A percentile compares a stretch with the other conserved stretches of the same genome.
Evolutionary conservation across 2,797 vertebrate genomes (phyloP).

Genomic region (Ptychobarbus kaznakovi): DNA sequence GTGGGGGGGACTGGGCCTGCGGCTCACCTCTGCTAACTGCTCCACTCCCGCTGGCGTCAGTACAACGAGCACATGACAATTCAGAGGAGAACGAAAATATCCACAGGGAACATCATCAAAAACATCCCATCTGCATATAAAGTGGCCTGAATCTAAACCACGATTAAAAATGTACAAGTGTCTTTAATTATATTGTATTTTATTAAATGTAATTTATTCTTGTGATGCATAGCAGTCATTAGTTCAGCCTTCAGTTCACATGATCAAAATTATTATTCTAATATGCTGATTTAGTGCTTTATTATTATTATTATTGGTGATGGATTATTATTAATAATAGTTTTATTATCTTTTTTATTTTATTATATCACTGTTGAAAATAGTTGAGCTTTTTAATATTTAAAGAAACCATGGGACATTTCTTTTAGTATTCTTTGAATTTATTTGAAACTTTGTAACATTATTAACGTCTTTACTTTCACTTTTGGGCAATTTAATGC

Average conservation of each 20-base stretch:
- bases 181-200: neutral
- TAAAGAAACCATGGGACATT: neutral
- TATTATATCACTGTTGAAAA: neutral
- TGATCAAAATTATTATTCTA: neutral
- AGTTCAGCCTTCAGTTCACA: neutral
- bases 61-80: conserved; percentile 46
- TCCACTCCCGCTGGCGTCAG: conserved; percentile 22
- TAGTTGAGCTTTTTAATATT: neutral
- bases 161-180: neutral
- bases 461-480: neutral
- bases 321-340: no score
- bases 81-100: conserved; percentile 50
- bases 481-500: neutral
- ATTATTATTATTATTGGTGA: neutral
- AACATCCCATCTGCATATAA: conserved; percentile 40
- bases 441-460: neutral
- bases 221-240: neutral
- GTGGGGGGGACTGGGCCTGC: neutral
- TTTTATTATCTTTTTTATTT: neutral
- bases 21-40: conserved; percentile 26
- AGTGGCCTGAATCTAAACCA: neutral
- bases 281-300: neutral
- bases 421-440: neutral
- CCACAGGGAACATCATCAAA: conserved; percentile 49
- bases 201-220: neutral